Evolutionary conservation across 2,888 invertebrate species (phyloP).

Genomic region (Gandaritis pyraliata): DNA sequence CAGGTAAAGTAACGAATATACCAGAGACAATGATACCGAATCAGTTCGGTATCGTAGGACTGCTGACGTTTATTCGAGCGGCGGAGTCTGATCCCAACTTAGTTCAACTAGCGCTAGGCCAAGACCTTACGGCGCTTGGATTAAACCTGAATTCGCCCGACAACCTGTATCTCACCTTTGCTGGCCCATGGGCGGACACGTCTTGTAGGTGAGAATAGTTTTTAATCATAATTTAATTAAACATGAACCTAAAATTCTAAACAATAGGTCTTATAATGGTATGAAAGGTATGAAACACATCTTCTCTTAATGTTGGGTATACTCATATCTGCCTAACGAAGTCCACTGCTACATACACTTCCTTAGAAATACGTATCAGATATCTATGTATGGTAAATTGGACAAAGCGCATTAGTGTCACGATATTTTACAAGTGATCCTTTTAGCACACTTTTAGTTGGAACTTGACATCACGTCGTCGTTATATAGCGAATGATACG

Average conservation of each 20-base stretch:
- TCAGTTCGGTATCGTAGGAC: slow-evolving; percentile 99
- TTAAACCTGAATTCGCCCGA: slow-evolving; percentile 99
- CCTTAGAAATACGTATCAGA: no score
- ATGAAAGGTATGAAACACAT: no score
- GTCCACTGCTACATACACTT: no score
- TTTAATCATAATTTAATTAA: no score
- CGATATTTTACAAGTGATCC: neutral
- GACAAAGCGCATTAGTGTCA: no score
- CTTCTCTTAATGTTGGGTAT: no score
- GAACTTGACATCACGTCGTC: neutral
- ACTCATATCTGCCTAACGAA: no score
- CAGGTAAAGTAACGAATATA: slow-evolving; percentile 98
- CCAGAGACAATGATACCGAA: slow-evolving; percentile 99
- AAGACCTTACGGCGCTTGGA: slow-evolving; percentile 98
- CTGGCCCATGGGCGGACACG: slow-evolving; percentile 99
- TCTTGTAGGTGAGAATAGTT: slow-evolving; percentile 88
- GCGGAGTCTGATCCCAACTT: slow-evolving; percentile 98
- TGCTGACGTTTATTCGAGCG: slow-evolving; percentile 98
- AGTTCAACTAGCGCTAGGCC: slow-evolving; percentile 97
- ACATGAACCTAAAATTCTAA: no score
- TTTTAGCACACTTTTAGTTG: neutral
- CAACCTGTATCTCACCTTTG: slow-evolving; percentile 98
- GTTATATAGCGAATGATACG: neutral
- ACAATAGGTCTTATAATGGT: no score
- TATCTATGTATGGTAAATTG: no score